Conservation (phyloP, 92 coral and sea anemone species). For the Parazoanthus swiftii region DNA sequence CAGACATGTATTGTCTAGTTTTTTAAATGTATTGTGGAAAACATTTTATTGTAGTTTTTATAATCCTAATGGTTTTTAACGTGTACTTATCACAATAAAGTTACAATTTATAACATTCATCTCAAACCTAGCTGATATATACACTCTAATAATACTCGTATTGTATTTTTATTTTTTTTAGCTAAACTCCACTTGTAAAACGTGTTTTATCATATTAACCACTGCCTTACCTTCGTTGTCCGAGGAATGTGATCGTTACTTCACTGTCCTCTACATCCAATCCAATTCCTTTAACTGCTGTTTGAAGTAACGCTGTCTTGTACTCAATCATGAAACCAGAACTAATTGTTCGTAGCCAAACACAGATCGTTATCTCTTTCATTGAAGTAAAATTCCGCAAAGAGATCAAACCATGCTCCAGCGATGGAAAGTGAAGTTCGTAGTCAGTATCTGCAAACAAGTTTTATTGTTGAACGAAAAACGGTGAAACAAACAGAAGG, state of each 20-base stretch:
- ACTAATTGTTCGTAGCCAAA: not conserved
- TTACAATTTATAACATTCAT: too few species aligned
- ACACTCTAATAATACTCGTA: too few species aligned
- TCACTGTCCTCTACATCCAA: not conserved
- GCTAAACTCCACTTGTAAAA: not conserved
- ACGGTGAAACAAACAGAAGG: not conserved
- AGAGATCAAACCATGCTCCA: not conserved
- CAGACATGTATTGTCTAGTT: too few species aligned
- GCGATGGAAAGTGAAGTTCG: not conserved
- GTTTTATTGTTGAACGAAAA: not conserved
- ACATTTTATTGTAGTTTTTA: too few species aligned
- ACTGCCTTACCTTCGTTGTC: constrained; percentile 1
- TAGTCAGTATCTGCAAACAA: not conserved
- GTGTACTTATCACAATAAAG: too few species aligned
- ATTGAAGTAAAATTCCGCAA: not conserved
- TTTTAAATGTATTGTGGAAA: too few species aligned
- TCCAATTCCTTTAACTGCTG: not conserved
- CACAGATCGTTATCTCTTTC: not conserved
- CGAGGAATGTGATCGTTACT: not conserved
- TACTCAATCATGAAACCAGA: not conserved
- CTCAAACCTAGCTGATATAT: too few species aligned
- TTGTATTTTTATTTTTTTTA: not conserved
- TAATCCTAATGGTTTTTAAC: too few species aligned
- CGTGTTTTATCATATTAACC: not conserved
- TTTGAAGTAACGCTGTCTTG: not conserved